A percentile compares a stretch with the other conserved stretches of the same genome.
Conservation (phyloP, 1,140 invertebrate genomes). For the Hyposmocoma kahamanoa region DNA sequence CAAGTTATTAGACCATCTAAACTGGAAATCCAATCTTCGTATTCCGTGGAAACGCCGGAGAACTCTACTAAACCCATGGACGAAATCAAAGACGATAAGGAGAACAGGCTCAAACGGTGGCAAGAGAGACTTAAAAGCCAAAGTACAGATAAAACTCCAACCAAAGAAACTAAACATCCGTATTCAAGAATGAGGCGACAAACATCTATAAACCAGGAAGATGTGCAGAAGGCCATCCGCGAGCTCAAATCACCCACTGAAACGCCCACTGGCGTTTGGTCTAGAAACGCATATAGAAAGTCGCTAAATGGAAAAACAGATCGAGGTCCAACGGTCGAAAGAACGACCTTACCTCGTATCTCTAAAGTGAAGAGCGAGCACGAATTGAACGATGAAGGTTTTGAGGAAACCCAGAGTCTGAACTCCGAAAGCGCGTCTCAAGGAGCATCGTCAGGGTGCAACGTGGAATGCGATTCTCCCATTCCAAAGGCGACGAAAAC, state of each 20-base stretch:
- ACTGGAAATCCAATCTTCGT: constrained; percentile 64
- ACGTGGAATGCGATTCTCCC: constrained; percentile 78
- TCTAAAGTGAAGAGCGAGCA: constrained; percentile 75
- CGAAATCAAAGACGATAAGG: constrained; percentile 74
- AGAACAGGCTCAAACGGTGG: constrained; percentile 77
- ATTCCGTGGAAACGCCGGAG: constrained; percentile 50
- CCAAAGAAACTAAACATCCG: constrained; percentile 58
- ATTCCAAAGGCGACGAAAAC: constrained; percentile 51
- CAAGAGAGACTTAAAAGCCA: constrained; percentile 76
- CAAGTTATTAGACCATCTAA: constrained; percentile 71
- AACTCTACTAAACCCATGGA: constrained; percentile 46
- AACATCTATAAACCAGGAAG: constrained; percentile 78
- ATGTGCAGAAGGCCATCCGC: constrained; percentile 77
- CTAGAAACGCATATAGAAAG: constrained; percentile 57
- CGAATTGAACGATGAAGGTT: constrained; percentile 89
- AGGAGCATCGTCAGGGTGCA: constrained; percentile 82
- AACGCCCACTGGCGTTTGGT: constrained; percentile 73
- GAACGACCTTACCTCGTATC: constrained; percentile 53
- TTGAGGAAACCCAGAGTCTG: constrained; percentile 89
- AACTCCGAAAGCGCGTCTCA: constrained; percentile 89
- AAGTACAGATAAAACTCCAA: constrained; percentile 49
- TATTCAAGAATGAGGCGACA: constrained; percentile 67
- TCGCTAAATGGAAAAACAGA: constrained; percentile 42
- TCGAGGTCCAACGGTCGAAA: constrained; percentile 29
- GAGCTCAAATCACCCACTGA: constrained; percentile 76